Percentiles rank a stretch among this genome's conserved stretches.
Evolutionary conservation across 2,113 vertebrate genomes (phyloP).

Genomic region (Pluvialis apricaria): DNA sequence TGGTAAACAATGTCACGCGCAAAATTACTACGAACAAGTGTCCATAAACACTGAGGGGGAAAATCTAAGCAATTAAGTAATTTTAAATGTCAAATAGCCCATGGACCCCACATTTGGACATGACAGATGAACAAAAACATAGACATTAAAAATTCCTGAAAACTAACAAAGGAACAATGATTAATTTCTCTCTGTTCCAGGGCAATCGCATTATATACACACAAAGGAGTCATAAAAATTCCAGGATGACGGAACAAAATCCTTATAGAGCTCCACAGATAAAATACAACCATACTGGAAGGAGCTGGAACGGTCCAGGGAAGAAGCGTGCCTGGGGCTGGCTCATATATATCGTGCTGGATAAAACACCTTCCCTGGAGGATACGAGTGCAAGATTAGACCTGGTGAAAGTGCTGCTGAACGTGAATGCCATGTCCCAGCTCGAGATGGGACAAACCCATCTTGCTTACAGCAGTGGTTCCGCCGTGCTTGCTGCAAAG

Average conservation of each 20-base stretch:
- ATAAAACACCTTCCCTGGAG: background rate
- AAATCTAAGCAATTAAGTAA: slow-evolving; percentile 38
- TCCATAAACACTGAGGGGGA: background rate
- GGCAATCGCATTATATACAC: slow-evolving; percentile 52
- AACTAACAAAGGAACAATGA: slow-evolving; percentile 33
- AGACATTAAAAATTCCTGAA: slow-evolving; percentile 47
- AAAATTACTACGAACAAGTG: background rate
- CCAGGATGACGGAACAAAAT: slow-evolving; percentile 53
- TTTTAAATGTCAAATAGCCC: slow-evolving; percentile 19
- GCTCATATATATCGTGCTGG: fast-evolving
- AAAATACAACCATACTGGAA: slow-evolving; percentile 38
- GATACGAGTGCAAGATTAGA: background rate
- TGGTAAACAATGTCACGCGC: background rate
- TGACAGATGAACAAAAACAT: slow-evolving; percentile 37
- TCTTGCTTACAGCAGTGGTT: background rate
- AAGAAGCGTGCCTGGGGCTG: background rate
- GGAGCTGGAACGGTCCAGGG: background rate
- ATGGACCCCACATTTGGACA: slow-evolving; percentile 9
- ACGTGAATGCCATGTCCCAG: fast-evolving
- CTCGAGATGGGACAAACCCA: background rate
- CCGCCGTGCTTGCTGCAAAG: background rate
- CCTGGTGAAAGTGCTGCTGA: background rate
- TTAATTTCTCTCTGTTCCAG: slow-evolving; percentile 54
- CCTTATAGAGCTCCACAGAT: slow-evolving; percentile 28
- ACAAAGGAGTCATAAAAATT: slow-evolving; percentile 69